Conservation (phyloP, 2,888 invertebrate genomes). For the Drosophila paranaensis region DNA sequence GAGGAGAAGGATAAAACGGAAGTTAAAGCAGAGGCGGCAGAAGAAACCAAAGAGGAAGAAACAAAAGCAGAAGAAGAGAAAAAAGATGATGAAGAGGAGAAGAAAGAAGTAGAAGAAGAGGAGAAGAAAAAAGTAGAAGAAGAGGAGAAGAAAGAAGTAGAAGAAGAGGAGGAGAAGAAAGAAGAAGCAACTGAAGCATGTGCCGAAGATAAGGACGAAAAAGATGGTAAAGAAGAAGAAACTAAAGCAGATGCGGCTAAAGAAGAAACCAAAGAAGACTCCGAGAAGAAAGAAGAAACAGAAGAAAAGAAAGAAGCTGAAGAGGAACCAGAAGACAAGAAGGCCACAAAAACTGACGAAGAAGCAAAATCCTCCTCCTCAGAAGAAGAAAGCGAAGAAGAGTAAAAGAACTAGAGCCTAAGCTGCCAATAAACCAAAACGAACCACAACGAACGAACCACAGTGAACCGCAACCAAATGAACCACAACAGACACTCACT, state of each 20-base stretch:
- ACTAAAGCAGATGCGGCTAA: neutral
- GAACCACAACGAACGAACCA: conserved; percentile 16
- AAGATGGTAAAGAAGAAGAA: neutral
- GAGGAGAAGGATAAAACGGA: neutral
- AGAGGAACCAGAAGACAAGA: conserved; percentile 4
- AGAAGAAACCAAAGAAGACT: conserved; percentile 2
- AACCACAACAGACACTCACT: neutral
- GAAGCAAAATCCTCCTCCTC: conserved; percentile 28
- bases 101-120: neutral
- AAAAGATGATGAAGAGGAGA: neutral
- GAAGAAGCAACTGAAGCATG: neutral
- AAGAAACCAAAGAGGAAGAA: conserved; percentile 1
- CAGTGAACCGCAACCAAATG: conserved; percentile 8
- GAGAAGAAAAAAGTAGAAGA: neutral
- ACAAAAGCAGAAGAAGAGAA: neutral
- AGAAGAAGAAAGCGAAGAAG: conserved; percentile 44
- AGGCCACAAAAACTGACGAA: conserved; percentile 20
- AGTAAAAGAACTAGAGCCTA: conserved; percentile 17
- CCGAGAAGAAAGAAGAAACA: neutral
- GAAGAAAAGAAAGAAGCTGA: conserved; percentile 12
- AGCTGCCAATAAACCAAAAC: conserved; percentile 22
- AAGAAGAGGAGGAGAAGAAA: neutral
- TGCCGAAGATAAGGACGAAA: neutral
- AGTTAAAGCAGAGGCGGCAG: conserved; percentile 8
- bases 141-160: neutral